Base-by-base conservation (phyloP, 2,797 vertebrate species). In the Sebastolobus alascanus region DNA sequence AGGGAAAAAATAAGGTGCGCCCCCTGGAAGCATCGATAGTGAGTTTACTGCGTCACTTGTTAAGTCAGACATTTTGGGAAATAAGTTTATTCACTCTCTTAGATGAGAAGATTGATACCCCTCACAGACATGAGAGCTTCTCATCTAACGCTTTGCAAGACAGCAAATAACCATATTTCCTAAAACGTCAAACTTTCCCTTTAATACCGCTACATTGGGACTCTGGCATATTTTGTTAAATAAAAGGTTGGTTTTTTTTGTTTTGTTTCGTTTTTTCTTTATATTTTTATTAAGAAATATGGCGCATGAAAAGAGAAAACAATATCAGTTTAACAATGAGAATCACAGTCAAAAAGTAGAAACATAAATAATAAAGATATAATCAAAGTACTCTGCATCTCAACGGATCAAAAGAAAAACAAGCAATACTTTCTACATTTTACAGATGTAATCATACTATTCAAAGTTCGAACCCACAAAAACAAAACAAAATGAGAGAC, bases 141-240 rank as follows among this genome's bases (percentile, higher is more conserved):
- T 16, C 43, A 46, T 16, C 43, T 16, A 46, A 46, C 6, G 14
- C 6, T 7, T 46, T 46, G 43, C 6, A 46, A 46, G 18, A 52
- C 46, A 52, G 7, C 25, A 29, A 79, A 81, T 56, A 50, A 64
- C 25, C 33, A 77, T 9, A 52, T 52, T 52, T 52, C 46, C 46
- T 14, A 43, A 43, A 43, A 43, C 1, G 16, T 46, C 16, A 6
- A 58, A 72, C 25, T 25, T 63, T 74, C 65, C 13, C 20, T 68
- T 79, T 68, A 55, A 37, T 31, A 52, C 37, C 38, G 16, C 37
- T 78, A 18, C 35, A 12, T 16, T 66, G 25, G 22, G 20, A 74
- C 46, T 37, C 9, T 37, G 35, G 9, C 35, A 37, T 37, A 37
- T 37, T 63, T 61, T 80, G 52, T 71, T 9, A 25, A 66, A 66